Evolutionary conservation across 1,140 invertebrate species (phyloP), one percentile per base, ranked within the genome.

Genomic region (Cotesia vestalis): DNA sequence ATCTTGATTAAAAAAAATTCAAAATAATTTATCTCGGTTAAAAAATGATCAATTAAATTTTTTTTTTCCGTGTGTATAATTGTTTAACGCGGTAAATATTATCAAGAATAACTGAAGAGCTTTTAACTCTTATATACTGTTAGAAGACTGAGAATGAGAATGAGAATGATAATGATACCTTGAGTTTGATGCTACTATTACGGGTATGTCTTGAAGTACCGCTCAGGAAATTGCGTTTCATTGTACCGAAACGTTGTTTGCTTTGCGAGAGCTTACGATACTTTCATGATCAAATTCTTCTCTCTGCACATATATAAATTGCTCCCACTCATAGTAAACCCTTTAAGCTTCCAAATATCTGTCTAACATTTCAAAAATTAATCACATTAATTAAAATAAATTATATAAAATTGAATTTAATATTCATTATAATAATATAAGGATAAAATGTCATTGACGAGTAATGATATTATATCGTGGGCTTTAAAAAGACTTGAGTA

Each of bases 211-310:
- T 38, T 64, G 27, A 70, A 59, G 77, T 73, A 75, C 66, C 76
- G 77, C 76, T 46, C 81, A 80, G 81, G 81, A 82, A 82, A 82
- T 82, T 82, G 81, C 81, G 78, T 82, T 82, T 79, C 81, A 82
- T 82, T 82, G 81, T 81, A 82, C 78, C 80, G 78, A 77, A 75
- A 77, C 79, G 74, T 71, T 82, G 79, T 82, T 82, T 82, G 80
- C 78, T 81, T 78, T 79, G 40, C 40, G 40, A 76, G 74, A 76
- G 76, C 78, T 46, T 79, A 76, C 78, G 79, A 80, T 80, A 80
- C 76, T 77, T 72, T 9, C n/a, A 57, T 53, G 66, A 46, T 57
- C 34, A 38, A 14, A 36, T 62, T 61, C 59, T 60, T 57, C 55
- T 14, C 9, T 17, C 12, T 59, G 9, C 66, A 8, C 11, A 8